Conservation (phyloP, 2,797 vertebrate species). For the Mastacembelus armatus region DNA sequence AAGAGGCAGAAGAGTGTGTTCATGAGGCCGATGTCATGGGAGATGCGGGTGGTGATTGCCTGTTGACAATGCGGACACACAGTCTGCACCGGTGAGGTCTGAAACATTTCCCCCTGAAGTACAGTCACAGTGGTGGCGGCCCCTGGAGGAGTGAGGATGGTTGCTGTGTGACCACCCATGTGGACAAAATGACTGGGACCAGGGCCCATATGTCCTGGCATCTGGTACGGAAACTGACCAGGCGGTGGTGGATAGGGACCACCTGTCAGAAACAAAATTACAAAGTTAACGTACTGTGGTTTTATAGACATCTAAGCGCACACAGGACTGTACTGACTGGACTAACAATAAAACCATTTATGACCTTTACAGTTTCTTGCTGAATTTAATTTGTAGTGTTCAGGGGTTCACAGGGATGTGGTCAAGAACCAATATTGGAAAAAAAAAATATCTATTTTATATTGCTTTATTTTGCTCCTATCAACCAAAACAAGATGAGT, state of each 20-base stretch:
- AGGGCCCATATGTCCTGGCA: conserved; percentile 83
- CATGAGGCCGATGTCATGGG: conserved; percentile 95
- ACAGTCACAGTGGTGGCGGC: conserved; percentile 94
- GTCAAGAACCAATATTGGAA: no score
- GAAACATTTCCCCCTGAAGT: conserved; percentile 97
- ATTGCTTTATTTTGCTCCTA: neutral
- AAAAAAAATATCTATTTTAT: neutral
- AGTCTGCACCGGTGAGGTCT: conserved; percentile 93
- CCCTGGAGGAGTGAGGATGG: conserved; percentile 90
- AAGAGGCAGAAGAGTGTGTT: conserved; percentile 97
- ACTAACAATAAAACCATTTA: neutral
- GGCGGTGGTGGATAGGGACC: conserved; percentile 75
- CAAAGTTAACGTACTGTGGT: neutral
- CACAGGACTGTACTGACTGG: no score
- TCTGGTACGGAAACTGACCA: conserved; percentile 77
- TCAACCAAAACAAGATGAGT: neutral
- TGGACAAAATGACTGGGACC: conserved; percentile 84
- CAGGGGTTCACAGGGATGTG: no score
- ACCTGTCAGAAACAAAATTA: conserved; percentile 55
- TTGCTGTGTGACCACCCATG: conserved; percentile 89
- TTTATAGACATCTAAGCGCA: neutral
- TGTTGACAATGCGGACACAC: conserved; percentile 99
- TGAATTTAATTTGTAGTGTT: no score
- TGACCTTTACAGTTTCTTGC: neutral
- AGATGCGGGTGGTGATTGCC: conserved; percentile 94